These are phyloP conservation scores for Melangyna quadrimaculata DNA, from an alignment of 2,888 invertebrate species.

Conservation along the genomic window DNA sequence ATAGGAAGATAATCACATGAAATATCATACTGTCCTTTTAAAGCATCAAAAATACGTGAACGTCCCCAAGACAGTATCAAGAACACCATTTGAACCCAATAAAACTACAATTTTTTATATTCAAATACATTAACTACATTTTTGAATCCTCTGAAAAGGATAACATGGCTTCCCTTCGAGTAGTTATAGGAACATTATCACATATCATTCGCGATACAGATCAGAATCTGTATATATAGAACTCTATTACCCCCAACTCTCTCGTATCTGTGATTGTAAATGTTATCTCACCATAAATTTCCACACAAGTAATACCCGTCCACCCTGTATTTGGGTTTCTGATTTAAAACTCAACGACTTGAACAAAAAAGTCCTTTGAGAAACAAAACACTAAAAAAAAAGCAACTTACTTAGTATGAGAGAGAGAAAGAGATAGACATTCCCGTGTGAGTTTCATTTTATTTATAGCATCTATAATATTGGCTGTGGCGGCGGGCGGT, in stretches of 20 bases:
- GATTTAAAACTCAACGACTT: slow-evolving; percentile 67
- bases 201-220: slow-evolving; percentile 65
- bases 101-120: slow-evolving; percentile 20
- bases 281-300: slow-evolving; percentile 71
- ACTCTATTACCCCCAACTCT: slow-evolving; percentile 25
- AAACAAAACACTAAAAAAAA: neutral
- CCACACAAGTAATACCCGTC: slow-evolving; percentile 62
- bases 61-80: neutral
- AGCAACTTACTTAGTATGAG: neutral
- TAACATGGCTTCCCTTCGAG: neutral
- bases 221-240: slow-evolving; percentile 42
- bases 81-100: neutral
- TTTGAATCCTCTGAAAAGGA: neutral
- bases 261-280: slow-evolving; percentile 53
- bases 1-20: no score
- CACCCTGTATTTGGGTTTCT: slow-evolving; percentile 54
- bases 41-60: neutral
- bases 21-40: neutral
- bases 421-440: slow-evolving; percentile 40
- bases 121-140: slow-evolving; percentile 16
- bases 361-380: slow-evolving; percentile 33
- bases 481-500: slow-evolving; percentile 52
- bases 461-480: slow-evolving; percentile 69
- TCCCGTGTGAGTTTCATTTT: slow-evolving; percentile 38
- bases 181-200: slow-evolving; percentile 33